Evolutionary conservation across 2,888 invertebrate genomes (phyloP).

Genomic region (Thumatha senex): DNA sequence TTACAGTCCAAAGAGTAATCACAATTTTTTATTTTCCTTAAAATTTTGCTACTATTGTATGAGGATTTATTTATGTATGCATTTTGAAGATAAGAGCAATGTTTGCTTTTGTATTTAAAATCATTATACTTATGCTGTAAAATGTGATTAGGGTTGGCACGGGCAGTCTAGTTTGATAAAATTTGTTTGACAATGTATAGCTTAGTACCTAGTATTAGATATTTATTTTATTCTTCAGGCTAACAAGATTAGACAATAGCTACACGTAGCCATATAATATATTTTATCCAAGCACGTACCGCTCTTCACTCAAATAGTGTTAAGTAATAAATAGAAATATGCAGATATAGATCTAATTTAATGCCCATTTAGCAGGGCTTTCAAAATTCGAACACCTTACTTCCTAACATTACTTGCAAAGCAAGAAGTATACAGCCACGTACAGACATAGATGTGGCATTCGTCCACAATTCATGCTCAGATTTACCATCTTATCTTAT

Average conservation of each 20-base stretch:
- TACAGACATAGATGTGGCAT: no score
- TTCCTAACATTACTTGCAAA: no score
- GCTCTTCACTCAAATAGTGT: no score
- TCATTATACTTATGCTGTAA: neutral
- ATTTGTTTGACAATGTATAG: neutral
- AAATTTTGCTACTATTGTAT: conserved; percentile 17
- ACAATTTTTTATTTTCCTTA: conserved; percentile 9
- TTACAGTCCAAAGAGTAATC: conserved; percentile 37
- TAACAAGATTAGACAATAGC: neutral
- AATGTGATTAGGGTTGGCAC: neutral
- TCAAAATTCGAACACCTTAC: no score
- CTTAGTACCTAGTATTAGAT: neutral
- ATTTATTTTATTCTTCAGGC: neutral
- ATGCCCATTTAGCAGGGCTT: no score
- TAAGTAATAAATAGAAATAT: no score
- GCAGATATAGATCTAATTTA: no score
- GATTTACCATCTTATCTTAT: no score
- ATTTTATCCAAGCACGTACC: no score
- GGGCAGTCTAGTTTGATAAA: neutral
- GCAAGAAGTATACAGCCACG: no score
- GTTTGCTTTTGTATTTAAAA: neutral
- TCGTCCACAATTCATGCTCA: no score
- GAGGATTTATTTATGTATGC: conserved; percentile 7
- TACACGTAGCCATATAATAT: no score
- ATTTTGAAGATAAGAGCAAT: neutral